Percentiles rank a stretch among this genome's conserved stretches.
Evolutionary conservation across 2,888 invertebrate species (phyloP).

Genomic region (Rhyacophila evoluta): DNA sequence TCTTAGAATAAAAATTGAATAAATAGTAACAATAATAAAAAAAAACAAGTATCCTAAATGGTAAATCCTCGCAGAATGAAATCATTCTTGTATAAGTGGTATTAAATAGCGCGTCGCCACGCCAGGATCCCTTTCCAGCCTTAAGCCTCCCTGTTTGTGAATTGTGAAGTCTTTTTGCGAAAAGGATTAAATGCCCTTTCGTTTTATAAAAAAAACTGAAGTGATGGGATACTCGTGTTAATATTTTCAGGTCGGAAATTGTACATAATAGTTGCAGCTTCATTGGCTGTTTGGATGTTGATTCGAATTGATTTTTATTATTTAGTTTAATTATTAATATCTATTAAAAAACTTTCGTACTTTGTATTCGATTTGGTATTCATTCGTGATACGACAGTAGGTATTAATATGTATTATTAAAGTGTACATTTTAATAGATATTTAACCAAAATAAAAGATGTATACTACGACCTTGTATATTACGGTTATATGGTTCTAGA

Average conservation of each 20-base stretch:
- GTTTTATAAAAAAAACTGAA: slow-evolving; percentile 1
- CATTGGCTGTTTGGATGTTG: not conserved
- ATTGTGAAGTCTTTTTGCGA: slow-evolving; percentile 27
- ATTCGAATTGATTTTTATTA: not conserved
- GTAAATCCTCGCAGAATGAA: slow-evolving; percentile 45
- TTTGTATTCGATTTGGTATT: too few species aligned
- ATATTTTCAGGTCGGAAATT: not conserved
- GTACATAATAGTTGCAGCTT: not conserved
- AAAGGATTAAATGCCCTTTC: slow-evolving; percentile 23
- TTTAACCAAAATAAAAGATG: too few species aligned
- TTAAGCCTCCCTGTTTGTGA: slow-evolving; percentile 6
- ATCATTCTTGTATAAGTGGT: slow-evolving; percentile 48
- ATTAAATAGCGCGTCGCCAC: slow-evolving; percentile 42
- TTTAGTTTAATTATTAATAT: too few species aligned
- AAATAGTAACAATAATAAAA: slow-evolving; percentile 36
- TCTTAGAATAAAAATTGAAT: not conserved
- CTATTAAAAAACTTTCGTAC: too few species aligned
- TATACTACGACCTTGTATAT: too few species aligned
- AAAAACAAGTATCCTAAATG: slow-evolving; percentile 43
- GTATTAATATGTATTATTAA: too few species aligned
- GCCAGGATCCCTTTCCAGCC: too few species aligned
- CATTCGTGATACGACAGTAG: too few species aligned
- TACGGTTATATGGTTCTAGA: too few species aligned
- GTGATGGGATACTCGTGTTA: not conserved
- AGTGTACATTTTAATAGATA: too few species aligned